Evolutionary conservation across 2,113 vertebrate species (phyloP).

Genomic region (Tympanuchus pallidicinctus): DNA sequence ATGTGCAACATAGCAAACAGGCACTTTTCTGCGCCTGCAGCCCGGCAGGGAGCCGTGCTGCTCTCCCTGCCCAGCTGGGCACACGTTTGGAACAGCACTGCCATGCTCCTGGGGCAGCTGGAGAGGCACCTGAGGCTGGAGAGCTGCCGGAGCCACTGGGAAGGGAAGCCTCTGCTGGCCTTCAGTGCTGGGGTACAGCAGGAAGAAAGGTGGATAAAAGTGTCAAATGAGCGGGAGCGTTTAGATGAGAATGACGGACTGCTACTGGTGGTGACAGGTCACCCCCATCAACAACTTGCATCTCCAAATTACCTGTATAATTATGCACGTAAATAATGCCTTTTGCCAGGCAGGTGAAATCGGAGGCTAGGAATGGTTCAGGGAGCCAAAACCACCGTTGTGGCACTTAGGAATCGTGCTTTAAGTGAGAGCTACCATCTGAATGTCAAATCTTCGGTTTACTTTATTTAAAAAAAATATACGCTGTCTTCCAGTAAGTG

Average conservation of each 20-base stretch:
- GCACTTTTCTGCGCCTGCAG: background rate
- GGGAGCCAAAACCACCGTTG: constrained; percentile 53
- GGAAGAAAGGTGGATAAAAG: background rate
- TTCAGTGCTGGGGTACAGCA: background rate
- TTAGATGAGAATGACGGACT: constrained; percentile 66
- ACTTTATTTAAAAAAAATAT: background rate
- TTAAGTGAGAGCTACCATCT: constrained; percentile 1
- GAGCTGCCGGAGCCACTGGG: background rate
- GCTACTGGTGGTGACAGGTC: constrained; percentile 62
- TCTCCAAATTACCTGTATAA: constrained; percentile 63
- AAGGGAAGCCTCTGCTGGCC: background rate
- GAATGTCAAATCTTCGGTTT: background rate
- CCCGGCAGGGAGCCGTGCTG: background rate
- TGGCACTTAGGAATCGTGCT: constrained; percentile 23
- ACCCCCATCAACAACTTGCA: constrained; percentile 55
- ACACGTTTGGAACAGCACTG: background rate
- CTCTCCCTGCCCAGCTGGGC: background rate
- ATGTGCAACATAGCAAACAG: background rate
- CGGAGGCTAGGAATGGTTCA: background rate
- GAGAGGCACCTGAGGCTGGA: background rate
- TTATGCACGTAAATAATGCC: constrained; percentile 5
- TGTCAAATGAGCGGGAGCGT: background rate
- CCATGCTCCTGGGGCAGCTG: background rate
- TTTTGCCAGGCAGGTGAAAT: constrained; percentile 11
- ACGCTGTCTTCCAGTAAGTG: constrained; percentile 13